Conservation (phyloP, 2,113 vertebrate genomes). For the Syngnathus floridae region DNA sequence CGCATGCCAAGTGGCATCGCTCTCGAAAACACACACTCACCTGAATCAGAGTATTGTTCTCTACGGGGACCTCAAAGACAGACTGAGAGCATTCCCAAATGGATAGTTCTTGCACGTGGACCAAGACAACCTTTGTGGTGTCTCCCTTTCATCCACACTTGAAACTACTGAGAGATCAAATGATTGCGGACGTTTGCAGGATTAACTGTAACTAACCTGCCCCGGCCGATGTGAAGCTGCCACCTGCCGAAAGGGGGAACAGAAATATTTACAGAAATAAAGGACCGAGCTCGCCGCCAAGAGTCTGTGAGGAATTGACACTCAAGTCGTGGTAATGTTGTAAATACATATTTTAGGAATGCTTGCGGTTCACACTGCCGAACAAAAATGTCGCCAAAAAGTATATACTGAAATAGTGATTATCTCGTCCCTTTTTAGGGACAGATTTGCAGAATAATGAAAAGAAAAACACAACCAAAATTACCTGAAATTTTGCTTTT, state of each 20-base stretch:
- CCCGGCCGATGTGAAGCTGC: neutral
- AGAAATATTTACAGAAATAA: no score
- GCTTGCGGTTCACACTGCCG: neutral
- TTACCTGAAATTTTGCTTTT: no score
- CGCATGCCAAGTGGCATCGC: slow-evolving; percentile 5
- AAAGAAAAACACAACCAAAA: no score
- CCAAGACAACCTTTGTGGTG: slow-evolving; percentile 17
- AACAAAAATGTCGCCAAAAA: neutral
- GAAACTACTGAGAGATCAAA: slow-evolving; percentile 7
- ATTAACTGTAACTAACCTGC: neutral
- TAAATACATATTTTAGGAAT: neutral
- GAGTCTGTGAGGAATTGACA: neutral
- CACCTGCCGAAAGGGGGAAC: neutral
- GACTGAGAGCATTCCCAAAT: neutral
- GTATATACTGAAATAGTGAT: neutral
- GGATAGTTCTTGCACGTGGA: slow-evolving; percentile 14
- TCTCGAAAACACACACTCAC: neutral
- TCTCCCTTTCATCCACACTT: slow-evolving; percentile 12
- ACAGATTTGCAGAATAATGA: no score
- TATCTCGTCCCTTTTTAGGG: neutral
- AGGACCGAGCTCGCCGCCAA: neutral
- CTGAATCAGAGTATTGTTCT: slow-evolving; percentile 45
- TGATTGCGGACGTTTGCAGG: neutral
- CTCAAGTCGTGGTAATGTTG: neutral
- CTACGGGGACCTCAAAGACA: slow-evolving; percentile 4